Conservation (phyloP, 2,797 vertebrate species). For the Pterois miles region DNA sequence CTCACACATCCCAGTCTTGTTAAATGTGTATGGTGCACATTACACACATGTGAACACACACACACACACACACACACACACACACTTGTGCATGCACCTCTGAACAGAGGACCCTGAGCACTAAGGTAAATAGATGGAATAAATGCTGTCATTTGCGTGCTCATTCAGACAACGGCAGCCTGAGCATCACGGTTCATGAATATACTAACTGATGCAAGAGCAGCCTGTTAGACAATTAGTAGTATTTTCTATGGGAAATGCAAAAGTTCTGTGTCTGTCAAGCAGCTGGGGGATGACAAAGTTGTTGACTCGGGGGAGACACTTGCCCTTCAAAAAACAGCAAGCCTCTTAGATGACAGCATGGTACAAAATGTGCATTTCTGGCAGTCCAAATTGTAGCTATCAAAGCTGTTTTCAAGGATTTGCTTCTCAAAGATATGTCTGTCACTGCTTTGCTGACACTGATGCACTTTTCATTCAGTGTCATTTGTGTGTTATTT, state of each 20-base stretch:
- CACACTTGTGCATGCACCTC: no score
- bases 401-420: constrained; percentile 62
- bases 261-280: constrained; percentile 33
- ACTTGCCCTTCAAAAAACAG: constrained; percentile 49
- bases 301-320: constrained; percentile 51
- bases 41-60: neutral
- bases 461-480: constrained; percentile 57
- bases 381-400: constrained; percentile 52
- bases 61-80: neutral
- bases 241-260: constrained; percentile 10
- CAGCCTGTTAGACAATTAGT: neutral
- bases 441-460: constrained; percentile 60
- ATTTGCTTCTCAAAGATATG: constrained; percentile 54
- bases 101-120: neutral
- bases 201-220: constrained; percentile 11
- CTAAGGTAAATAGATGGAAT: constrained; percentile 1
- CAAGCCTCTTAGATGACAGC: constrained; percentile 56
- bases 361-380: constrained; percentile 41
- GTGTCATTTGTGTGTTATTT: constrained; percentile 47
- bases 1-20: constrained; percentile 3
- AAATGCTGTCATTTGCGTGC: constrained; percentile 12
- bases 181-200: neutral
- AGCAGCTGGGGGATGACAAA: constrained; percentile 28
- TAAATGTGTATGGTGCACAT: constrained; percentile 4
- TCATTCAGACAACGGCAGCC: neutral